Conservation (phyloP, 2,113 vertebrate species). For the Aegithalos caudatus region DNA sequence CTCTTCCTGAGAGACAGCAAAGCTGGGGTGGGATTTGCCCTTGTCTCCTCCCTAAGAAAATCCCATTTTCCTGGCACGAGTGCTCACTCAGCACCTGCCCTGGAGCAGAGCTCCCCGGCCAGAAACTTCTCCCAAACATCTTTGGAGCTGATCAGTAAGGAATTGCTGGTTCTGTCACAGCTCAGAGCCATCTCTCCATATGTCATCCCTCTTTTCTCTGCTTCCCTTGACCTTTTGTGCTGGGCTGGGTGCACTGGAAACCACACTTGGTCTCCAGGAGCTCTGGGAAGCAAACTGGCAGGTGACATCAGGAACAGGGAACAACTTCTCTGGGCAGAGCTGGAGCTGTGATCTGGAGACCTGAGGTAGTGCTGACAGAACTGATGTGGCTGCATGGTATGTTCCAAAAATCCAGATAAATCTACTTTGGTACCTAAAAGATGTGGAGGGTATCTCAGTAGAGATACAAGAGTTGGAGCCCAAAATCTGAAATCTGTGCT, state of each 20-base stretch:
- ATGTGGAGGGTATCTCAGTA: neutral
- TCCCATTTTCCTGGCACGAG: too few relatives aligned
- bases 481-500: neutral
- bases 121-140: neutral
- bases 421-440: neutral
- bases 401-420: neutral
- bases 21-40: neutral
- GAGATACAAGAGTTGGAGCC: neutral
- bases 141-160: neutral
- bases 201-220: neutral
- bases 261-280: neutral
- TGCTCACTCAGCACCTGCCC: neutral
- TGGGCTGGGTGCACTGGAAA: neutral
- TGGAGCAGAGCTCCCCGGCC: accelerated
- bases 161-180: neutral
- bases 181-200: neutral
- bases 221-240: neutral
- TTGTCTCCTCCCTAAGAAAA: neutral
- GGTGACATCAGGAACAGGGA: neutral
- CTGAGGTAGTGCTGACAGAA: neutral
- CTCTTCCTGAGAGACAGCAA: neutral
- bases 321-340: neutral
- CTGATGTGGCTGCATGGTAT: accelerated
- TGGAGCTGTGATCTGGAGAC: neutral
- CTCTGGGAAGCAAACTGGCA: neutral